Percentiles rank a stretch among this genome's conserved stretches.
Conservation (phyloP, 2,888 invertebrate species). For the Branchipolynoe longqiensis region DNA sequence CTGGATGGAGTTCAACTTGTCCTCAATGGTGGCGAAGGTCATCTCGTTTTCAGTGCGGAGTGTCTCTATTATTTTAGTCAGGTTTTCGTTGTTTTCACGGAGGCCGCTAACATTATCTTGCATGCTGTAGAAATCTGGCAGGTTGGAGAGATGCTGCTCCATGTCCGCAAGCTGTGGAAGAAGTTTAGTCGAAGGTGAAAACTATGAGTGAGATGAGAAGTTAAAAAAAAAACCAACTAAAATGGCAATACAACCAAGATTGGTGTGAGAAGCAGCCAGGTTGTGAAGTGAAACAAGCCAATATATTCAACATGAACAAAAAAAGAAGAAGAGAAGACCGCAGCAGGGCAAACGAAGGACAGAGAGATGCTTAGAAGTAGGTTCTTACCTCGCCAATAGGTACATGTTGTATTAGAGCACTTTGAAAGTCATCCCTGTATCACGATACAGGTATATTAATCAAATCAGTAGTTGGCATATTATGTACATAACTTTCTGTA, state of each 20-base stretch:
- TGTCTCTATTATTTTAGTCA: constrained; percentile 19
- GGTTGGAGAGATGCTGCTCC: constrained; percentile 45
- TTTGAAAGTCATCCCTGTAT: constrained; percentile 43
- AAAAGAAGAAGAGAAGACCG: not conserved
- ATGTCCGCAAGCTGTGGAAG: constrained; percentile 38
- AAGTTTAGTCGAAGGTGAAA: constrained; percentile 36
- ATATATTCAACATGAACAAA: not conserved
- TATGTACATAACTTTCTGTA: constrained; percentile 21
- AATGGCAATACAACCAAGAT: constrained; percentile 24
- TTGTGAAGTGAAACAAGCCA: constrained; percentile 34
- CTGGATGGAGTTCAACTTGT: constrained; percentile 14
- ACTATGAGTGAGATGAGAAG: constrained; percentile 5
- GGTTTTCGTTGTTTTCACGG: not conserved
- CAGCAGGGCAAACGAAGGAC: not conserved
- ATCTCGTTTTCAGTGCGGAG: constrained; percentile 39
- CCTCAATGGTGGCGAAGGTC: constrained; percentile 25
- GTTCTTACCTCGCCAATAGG: constrained; percentile 23
- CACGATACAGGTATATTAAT: constrained; percentile 24
- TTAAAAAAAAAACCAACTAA: constrained; percentile 26
- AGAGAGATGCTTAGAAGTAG: not conserved
- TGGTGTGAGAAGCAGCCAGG: constrained; percentile 38
- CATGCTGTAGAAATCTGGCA: constrained; percentile 31
- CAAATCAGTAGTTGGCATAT: constrained; percentile 25
- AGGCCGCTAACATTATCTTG: constrained; percentile 39
- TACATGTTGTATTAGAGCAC: constrained; percentile 28